Evolutionary conservation across 2,113 vertebrate species (phyloP), one percentile per base, ranked within the genome.

Genomic region (Aegithalos caudatus): DNA sequence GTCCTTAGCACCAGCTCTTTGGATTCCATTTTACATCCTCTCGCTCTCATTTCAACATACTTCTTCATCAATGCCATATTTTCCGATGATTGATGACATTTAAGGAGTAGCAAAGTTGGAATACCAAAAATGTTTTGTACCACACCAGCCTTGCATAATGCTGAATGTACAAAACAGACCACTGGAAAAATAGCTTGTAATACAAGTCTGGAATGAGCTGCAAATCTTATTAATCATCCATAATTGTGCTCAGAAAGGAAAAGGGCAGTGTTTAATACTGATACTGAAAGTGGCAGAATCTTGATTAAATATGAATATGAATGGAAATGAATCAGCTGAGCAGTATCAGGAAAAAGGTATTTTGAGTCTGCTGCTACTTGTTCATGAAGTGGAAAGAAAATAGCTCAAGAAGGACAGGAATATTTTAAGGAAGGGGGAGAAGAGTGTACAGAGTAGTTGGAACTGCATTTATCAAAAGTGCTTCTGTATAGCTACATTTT

Each of bases 241-340:
- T 85, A 88, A 92, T 92, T 92, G 88, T 82, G 44, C 56, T 81
- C 58, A 86, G 53, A 86, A 95, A 29, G 76, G 56, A 82, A 86
- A 94, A 92, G 67, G 79, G 28, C 86, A 61, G 60, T 74, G 48
- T 51, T 93, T 90, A 78, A 86, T 78, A 92, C 23, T 60, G 64
- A 51, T 88, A 48, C 60, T 51, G 65, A 56, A 81, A 92, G 60
- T 71, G 69, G 44, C 69, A 95, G 88, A 78, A 64, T 90, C 66
- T 79, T 86, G 88, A 95, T 86, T 90, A 95, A 95, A 90, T 95
- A 88, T 88, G 87, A 94, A 88, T 90, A 89, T 78, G 72, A 42
- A 86, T 3, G 7, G 60, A 83, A 90, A 71, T 94, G 4, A 88
- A 81, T 88, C 37, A 86, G 58, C 73, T 80, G 58, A 91, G 85